Percentiles rank a stretch among this genome's conserved stretches.
phyloP scores from a whole-genome alignment of 2,797 vertebrate species.

The Crenuchus spilurus region DNA sequence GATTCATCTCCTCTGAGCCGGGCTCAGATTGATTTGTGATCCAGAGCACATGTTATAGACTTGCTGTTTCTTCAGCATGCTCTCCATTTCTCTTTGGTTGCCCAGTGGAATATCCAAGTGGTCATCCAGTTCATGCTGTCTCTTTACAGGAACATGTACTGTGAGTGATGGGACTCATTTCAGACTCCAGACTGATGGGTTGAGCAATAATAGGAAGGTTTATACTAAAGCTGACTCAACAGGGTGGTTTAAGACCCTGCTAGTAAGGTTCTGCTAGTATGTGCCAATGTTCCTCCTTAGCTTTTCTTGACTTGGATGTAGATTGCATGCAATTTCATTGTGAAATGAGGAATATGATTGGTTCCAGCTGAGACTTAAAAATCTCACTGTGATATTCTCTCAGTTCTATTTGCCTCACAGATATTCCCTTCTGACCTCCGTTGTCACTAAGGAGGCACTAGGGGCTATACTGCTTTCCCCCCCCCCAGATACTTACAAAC shows the following conservation, averaged over 20 bases:
- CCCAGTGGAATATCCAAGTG: constrained; percentile 27
- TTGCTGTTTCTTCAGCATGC: background rate
- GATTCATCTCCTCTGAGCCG: constrained; percentile 50
- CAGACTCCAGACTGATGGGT: constrained; percentile 40
- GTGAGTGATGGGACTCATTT: constrained; percentile 34
- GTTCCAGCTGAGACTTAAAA: too few species aligned
- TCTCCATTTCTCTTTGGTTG: constrained; percentile 51
- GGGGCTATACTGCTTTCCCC: too few species aligned
- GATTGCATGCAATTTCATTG: background rate
- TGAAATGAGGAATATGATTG: background rate
- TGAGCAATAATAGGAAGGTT: constrained; percentile 51
- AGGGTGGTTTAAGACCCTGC: constrained; percentile 7
- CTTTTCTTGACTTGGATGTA: background rate
- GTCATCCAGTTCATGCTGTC: constrained; percentile 27
- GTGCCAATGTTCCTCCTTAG: constrained; percentile 7
- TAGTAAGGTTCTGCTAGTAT: constrained; percentile 33
- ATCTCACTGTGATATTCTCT: too few species aligned
- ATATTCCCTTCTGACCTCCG: too few species aligned
- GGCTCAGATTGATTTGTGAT: constrained; percentile 59
- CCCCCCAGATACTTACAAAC: too few species aligned
- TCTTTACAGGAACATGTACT: constrained; percentile 43
- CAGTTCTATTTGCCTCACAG: too few species aligned
- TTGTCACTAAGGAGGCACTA: too few species aligned
- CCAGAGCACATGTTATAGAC: background rate
- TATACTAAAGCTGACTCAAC: constrained; percentile 55